These are phyloP conservation scores for Cyphomyrus plagiostoma DNA, from an alignment of 2,113 vertebrate genomes.

Conservation along the genomic window DNA sequence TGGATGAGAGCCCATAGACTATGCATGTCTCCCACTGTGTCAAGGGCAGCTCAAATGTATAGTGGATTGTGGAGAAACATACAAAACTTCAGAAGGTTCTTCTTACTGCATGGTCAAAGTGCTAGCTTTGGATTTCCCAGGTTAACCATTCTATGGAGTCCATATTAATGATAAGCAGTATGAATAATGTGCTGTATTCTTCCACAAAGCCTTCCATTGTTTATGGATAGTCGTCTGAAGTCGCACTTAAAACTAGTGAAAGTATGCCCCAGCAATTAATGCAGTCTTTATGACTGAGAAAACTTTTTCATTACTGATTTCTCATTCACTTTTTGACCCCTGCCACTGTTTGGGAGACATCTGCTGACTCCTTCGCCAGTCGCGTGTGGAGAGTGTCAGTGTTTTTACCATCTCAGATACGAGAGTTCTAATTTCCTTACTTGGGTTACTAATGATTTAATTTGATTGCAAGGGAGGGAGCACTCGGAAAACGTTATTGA, in stretches of 20 bases:
- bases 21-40: neutral
- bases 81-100: neutral
- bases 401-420: neutral
- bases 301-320: neutral
- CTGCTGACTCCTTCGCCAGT: neutral
- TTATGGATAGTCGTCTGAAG: neutral
- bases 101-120: neutral
- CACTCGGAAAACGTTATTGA: neutral
- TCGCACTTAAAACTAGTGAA: neutral
- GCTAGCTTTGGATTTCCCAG: neutral
- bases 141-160: neutral
- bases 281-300: neutral
- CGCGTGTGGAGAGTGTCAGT: neutral
- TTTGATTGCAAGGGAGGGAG: neutral
- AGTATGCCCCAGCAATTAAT: neutral
- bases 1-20: neutral
- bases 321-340: neutral
- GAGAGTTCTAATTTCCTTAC: neutral
- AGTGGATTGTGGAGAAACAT: neutral
- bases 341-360: neutral
- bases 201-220: neutral
- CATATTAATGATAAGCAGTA: neutral
- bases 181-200: neutral
- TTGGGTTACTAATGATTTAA: constrained; percentile 7
- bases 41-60: neutral